These are phyloP conservation scores for Frankliniella fusca DNA, from an alignment of 2,888 invertebrate genomes.

Conservation along the genomic window DNA sequence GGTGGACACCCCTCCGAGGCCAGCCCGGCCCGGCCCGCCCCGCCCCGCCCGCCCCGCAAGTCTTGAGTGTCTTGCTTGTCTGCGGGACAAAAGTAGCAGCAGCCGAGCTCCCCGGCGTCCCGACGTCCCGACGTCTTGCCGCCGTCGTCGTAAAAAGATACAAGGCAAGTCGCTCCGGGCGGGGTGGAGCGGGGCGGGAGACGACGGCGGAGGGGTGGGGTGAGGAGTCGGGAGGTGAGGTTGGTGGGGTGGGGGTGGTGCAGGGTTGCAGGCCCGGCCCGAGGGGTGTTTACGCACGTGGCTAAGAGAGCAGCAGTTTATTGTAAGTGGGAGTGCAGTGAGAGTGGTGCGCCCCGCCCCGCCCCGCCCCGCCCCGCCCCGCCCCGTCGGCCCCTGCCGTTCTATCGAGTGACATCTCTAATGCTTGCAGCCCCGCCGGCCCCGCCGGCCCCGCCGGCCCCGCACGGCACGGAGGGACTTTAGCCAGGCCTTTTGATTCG, in stretches of 20 bases:
- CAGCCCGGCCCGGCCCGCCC: background rate
- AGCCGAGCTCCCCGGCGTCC: background rate
- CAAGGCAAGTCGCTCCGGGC: background rate
- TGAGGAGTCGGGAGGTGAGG: background rate
- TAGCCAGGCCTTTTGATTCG: background rate
- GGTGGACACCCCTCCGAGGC: background rate
- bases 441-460: too few relatives aligned
- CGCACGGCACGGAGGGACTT: background rate
- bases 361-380: background rate
- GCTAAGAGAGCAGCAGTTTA: constrained; percentile 26
- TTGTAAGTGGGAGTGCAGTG: constrained; percentile 12
- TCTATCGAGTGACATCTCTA: constrained; percentile 22
- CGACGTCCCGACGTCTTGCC: background rate
- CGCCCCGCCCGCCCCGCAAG: background rate
- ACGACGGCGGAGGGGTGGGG: background rate
- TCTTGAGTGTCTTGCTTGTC: background rate
- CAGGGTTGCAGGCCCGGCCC: background rate
- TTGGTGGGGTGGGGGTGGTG: background rate
- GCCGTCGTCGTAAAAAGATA: background rate
- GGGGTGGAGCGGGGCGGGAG: background rate
- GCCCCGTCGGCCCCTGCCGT: background rate
- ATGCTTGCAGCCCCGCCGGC: background rate
- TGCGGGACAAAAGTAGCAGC: constrained; percentile 2
- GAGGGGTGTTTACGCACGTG: constrained; percentile 20
- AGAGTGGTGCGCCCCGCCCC: background rate